phyloP scores from a whole-genome alignment of 1,140 invertebrate species.

The Drosophila tani region DNA sequence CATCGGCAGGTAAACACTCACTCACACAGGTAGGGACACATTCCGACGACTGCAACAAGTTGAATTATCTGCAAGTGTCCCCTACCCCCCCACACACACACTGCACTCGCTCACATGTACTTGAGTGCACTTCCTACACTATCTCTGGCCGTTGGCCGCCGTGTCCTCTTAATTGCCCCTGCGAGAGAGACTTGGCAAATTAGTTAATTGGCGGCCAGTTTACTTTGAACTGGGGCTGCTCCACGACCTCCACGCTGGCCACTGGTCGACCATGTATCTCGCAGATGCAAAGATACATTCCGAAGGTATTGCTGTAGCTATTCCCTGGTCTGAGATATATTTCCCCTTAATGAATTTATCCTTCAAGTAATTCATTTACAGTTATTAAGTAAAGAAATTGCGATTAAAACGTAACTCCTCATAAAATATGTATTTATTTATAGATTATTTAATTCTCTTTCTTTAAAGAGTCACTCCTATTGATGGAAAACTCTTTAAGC shows the following conservation, averaged over 20 bases:
- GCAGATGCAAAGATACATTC: slow-evolving; percentile 17
- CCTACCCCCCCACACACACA: background rate
- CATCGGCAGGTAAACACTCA: slow-evolving; percentile 38
- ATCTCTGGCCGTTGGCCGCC: slow-evolving; percentile 54
- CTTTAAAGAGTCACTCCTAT: no score
- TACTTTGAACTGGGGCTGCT: slow-evolving; percentile 43
- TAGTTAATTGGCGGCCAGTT: slow-evolving; percentile 81
- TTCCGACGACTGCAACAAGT: slow-evolving; percentile 47
- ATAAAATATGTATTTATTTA: no score
- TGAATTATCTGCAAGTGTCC: slow-evolving; percentile 47
- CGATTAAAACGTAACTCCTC: background rate
- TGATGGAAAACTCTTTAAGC: slow-evolving; percentile 4
- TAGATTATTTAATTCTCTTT: no score
- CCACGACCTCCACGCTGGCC: slow-evolving; percentile 18
- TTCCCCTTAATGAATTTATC: background rate
- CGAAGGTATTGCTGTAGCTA: slow-evolving; percentile 2
- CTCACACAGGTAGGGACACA: slow-evolving; percentile 31
- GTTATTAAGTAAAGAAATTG: background rate
- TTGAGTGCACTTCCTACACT: slow-evolving; percentile 44
- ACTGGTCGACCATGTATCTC: slow-evolving; percentile 27
- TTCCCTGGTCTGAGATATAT: background rate
- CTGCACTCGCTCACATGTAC: slow-evolving; percentile 2
- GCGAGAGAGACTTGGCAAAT: slow-evolving; percentile 74
- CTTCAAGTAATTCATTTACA: background rate
- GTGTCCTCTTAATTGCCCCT: slow-evolving; percentile 75